Evolutionary conservation across 2,797 vertebrate genomes (phyloP), one percentile per base, ranked within the genome.

Genomic region (Gorsachius magnificus): DNA sequence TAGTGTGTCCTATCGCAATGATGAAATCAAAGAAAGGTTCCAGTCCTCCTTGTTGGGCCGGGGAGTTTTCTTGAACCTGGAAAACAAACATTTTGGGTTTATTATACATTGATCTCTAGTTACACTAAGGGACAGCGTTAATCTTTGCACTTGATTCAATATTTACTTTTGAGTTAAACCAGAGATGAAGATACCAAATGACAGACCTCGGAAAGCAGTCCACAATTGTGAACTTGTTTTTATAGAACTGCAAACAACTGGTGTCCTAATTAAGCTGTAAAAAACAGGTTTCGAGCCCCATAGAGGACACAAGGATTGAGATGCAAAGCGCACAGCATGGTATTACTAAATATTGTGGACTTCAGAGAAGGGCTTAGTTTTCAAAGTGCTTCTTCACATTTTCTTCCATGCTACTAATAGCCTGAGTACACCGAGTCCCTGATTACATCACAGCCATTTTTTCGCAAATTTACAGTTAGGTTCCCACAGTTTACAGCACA

Each of bases 11-110:
- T 78, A 99, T 98, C n/a, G 99, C 99, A 97, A 99, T 96, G 93
- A 99, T 99, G 97, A 99, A 99, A 95, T 99, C 99, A 79, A 99
- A 99, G 98, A 99, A 99, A 6, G 99, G 99, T 84, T 99, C 98
- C 97, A 99, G 97, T 82, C 99, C 99, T 5, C 98, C 99, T 84
- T 96, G 98, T 75, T 99, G 99, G 81, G 99, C 99, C 4, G 99
- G 99, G 5, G 99, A 99, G 91, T 99, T 98, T 53, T 99, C 99
- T 82, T 99, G 99, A 70, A 99, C 98, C 99, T 99, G 97, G 81
- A 96, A 97, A 97, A 84, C 10, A 65, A 1, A 89, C 4, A 64
- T 71, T 82, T 83, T 72, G 36, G 11, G 66, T 64, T 83, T 25
- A 86, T 29, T 70, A n/a, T 4, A 38, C 29, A 33, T 2, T 10